Base-by-base conservation (phyloP, 2,113 vertebrate genomes). In the Dasyurus viverrinus region DNA sequence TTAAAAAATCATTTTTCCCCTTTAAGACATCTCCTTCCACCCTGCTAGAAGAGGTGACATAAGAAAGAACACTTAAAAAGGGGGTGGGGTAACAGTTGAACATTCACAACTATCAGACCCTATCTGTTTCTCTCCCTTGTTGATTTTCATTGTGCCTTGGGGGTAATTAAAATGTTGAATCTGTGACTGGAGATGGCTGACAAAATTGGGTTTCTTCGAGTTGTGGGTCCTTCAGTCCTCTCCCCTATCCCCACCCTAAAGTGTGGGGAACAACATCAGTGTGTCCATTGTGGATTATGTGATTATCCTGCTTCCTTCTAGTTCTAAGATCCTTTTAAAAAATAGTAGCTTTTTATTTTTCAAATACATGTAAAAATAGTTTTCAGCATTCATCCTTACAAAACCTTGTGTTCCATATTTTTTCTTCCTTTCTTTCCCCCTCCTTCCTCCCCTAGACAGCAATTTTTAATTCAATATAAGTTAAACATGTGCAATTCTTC, bases 181-280 rank as follows among this genome's bases (percentile, higher is more conserved):
- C 96, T 97, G 91, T 95, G 97, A 97, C 1, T 97, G 97, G 97
- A 94, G 97, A 97, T 97, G 96, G 95, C 93, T 96, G 96, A 97
- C 96, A 96, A 42, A 96, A 95, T 96, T 94, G 95, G 30, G 96
- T 97, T 97, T 97, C 89, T 50, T 90, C 2, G 0, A 16, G 25
- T 14, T 50, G 47, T 90, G 26, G 25, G 47, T 90, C 14, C 48
- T 50, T 52, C 89, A 12, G 23, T 84, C n/a, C 19, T 84, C n/a
- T 84, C 68, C n/a, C 26, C 19, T 14, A 60, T 4, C 14, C 60
- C 19, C n/a, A 42, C n/a, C 16, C 68, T 5, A 22, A 84, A 84
- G 36, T 84, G 68, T 16, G 36, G 2, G 7, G 2, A 2, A 23
- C n/a, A n/a, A n/a, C n/a, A 5, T 14, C 60, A 68, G 30, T 36